Base-by-base conservation (phyloP, 1,140 invertebrate genomes). In the Bemisia tabaci region DNA sequence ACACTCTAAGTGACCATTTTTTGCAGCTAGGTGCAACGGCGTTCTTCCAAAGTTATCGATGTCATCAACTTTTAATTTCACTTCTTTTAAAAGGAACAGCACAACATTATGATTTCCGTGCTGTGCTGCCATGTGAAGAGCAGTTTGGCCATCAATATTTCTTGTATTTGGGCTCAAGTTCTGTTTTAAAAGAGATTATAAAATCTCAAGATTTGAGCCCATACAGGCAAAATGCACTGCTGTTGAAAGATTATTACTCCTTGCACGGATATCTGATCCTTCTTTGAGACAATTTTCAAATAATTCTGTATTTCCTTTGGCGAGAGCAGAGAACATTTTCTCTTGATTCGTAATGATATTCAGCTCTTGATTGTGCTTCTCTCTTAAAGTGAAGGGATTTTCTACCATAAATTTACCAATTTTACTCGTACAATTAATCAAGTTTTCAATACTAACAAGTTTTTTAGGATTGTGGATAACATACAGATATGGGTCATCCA, bases 1-100 rank as follows among this genome's bases (percentile, higher is more conserved):
- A 67, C 70, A 60, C 26, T 69, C 65, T 26, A 17, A 48, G 66
- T 71, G 62, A 25, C 71, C 71, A 59, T 65, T 63, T 48, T 33
- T 22, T 59, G 65, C 64, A 25, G 74, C 73, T 12, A 63, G 65
- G 48, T 71, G 68, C 26, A 74, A 64, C 12, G 74, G 70, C 25
- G 70, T 69, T 60, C 63, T 59, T 17, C 58, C 24, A 5, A 2
- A 9, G 17, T 5, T 9, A 48, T 48, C 33, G 17, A 5, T 5
- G 17, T 48, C 33, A 58, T 22, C 86, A 0, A 87, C 88, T 1
- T 80, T 71, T 73, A 75, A 70, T 1, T 5, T 59, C 17, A 12
- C 58, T 60, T 17, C 27, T 60, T 61, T 27, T 12, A 26, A 23
- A 9, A 60, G 26, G 23, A 27, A 66, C 21, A 61, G 23, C 27